Base-by-base conservation (phyloP, 1,140 invertebrate species). In the honey bee (Apis mellifera) region DNA sequence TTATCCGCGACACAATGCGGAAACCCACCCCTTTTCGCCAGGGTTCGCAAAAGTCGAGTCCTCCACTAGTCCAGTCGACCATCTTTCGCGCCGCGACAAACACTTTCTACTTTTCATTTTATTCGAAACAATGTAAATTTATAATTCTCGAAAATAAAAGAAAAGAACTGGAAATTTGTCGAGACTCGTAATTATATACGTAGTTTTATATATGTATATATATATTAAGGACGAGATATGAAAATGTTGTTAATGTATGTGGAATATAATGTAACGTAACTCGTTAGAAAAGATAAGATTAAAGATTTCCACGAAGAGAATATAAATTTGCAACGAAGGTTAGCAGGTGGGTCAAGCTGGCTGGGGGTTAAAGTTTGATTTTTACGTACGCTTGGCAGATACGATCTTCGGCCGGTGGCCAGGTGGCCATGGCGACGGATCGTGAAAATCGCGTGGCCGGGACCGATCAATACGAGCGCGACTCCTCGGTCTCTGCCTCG, bases 381-480 rank as follows among this genome's bases (percentile, higher is more conserved):
- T 76, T 62, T 81, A 71, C 77, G 66, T 87, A 90, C 78, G 82
- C 52, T 66, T 71, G 87, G 78, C 89, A 93, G 92, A 93, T 93
- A 93, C 78, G 91, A 93, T 93, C 93, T 92, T 90, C 90, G 83
- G 90, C 89, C 90, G 88, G 88, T 91, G 89, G 90, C 93, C 92
- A 94, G 93, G 93, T 94, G 93, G 91, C 93, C 93, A 94, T 94
- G 93, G 91, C 93, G 93, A 94, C 93, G 93, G 89, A 93, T 93
- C 92, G 89, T 93, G 92, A 94, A 94, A 94, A 94, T 93, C 92
- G 93, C 92, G 90, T 91, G 91, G 92, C 92, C 89, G 90, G 86
- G 90, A 90, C 78, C 93, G 93, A 94, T 93, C 93, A 94, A 94
- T 94, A 93, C 91, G 90, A 85, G 89, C 90, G 89, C 90, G 84